Evolutionary conservation across 2,113 vertebrate species (phyloP), one percentile per base, ranked within the genome.

Genomic region (Cathartes aura): DNA sequence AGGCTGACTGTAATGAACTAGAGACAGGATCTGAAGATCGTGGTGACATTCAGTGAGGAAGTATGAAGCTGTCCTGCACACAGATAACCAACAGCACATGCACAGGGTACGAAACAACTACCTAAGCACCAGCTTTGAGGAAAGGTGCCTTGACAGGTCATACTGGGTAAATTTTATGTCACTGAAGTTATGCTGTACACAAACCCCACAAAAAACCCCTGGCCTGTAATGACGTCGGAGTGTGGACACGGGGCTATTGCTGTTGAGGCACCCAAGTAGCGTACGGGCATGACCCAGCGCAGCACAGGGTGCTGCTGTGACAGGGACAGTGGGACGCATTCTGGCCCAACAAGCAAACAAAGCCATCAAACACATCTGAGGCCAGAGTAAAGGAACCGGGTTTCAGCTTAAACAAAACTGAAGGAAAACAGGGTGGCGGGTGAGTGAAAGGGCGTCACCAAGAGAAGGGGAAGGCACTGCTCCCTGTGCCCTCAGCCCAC

Each of bases 241-340:
- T 0, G 1, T 5, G 12, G 11, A 34, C 18, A 9, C 1, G 11
- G 15, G 15, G 15, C 8, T 29, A 3, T 0, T 22, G 38, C 15
- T 50, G 12, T 1, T 15, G 58, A 50, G 40, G 36, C 8, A 60
- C 40, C 7, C 15, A 15, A 30, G 3, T 0, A 17, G 12, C 0
- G 1, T 2, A 43, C 0, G 8, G 40, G 18, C 0, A 1, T 3
- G 15, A 29, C 26, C 18, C 4, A 26, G 64, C 6, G 1, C 19
- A 22, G 47, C 1, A 0, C 7, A 1, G 14, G 24, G 30, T 4
- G 2, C 40, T 27, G 45, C 17, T 4, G 2, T 19, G 15, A 5
- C 0, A 1, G 15, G 8, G 17, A 23, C 6, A 2, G 10, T 6
- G 13, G 9, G 2, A 36, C 8, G 15, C 36, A 2, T 8, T 47